Evolutionary conservation across 1,140 invertebrate genomes (phyloP).

Genomic region (Drosophila leontia): DNA sequence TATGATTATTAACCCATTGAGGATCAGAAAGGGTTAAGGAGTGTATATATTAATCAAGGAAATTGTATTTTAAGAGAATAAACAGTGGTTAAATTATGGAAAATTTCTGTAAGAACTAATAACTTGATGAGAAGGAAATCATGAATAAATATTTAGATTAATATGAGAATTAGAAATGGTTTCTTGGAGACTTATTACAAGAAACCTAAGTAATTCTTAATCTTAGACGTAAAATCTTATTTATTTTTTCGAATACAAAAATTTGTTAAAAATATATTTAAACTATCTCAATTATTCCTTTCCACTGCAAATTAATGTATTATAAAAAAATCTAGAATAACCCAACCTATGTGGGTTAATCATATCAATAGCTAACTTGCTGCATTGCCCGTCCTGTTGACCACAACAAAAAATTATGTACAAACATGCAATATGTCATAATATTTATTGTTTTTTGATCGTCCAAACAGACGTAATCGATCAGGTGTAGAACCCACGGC

Average conservation of each 20-base stretch:
- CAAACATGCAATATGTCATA: constrained; percentile 83
- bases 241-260: neutral
- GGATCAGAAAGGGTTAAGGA: neutral
- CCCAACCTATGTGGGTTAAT: constrained; percentile 25
- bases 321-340: neutral
- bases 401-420: constrained; percentile 73
- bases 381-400: constrained; percentile 28
- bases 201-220: no score
- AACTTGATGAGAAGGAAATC: no score
- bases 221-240: no score
- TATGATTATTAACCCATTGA: constrained; percentile 44
- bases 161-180: no score
- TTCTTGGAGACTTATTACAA: no score
- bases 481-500: constrained; percentile 67
- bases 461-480: constrained; percentile 61
- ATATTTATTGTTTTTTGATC: constrained; percentile 63
- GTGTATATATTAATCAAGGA: neutral
- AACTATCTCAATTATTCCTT: neutral
- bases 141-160: no score
- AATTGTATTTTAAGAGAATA: constrained; percentile 19
- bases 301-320: constrained; percentile 6
- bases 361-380: neutral
- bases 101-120: neutral
- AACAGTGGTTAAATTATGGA: neutral
- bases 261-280: neutral